Percentiles rank a stretch among this genome's conserved stretches.
Conservation (phyloP, 2,113 vertebrate genomes). For the Ceratotherium simum region DNA sequence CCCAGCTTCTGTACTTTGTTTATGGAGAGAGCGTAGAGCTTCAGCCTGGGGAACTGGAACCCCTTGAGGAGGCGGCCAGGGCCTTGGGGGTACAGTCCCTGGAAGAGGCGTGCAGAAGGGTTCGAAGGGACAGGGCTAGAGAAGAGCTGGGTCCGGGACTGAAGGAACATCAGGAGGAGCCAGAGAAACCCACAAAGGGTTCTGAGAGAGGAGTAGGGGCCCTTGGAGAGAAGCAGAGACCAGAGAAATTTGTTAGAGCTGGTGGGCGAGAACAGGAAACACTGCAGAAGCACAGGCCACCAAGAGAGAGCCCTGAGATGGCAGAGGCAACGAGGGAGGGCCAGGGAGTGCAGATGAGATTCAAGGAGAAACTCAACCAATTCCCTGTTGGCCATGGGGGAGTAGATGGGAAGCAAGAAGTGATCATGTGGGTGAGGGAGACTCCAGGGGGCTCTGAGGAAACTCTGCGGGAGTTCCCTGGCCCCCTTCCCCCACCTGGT, state of each 20-base stretch:
- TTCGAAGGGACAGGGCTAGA: neutral
- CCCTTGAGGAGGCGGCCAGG: slow-evolving; percentile 87
- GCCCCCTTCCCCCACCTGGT: slow-evolving; percentile 34
- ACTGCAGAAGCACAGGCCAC: neutral
- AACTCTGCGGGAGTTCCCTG: slow-evolving; percentile 38
- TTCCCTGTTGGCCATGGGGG: neutral
- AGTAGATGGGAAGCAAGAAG: slow-evolving; percentile 34
- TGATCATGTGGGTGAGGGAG: neutral
- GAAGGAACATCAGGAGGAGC: slow-evolving; percentile 41
- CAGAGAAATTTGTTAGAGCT: slow-evolving; percentile 10
- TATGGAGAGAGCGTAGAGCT: slow-evolving; percentile 86
- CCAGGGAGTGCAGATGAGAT: neutral
- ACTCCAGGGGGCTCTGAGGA: slow-evolving; percentile 26
- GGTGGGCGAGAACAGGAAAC: neutral
- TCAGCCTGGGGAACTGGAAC: slow-evolving; percentile 70
- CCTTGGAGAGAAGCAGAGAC: slow-evolving; percentile 22
- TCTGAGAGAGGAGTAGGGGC: neutral
- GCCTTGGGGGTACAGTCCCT: slow-evolving; percentile 87
- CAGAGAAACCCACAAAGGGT: slow-evolving; percentile 11
- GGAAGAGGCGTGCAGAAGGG: slow-evolving; percentile 86
- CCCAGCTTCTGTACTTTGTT: slow-evolving; percentile 90
- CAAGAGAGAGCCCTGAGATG: neutral
- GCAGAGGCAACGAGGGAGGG: neutral
- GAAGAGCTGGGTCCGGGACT: neutral
- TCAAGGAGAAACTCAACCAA: slow-evolving; percentile 41